Base-by-base conservation (phyloP, 2,797 vertebrate species). In the Arrhamphus sclerolepis region DNA sequence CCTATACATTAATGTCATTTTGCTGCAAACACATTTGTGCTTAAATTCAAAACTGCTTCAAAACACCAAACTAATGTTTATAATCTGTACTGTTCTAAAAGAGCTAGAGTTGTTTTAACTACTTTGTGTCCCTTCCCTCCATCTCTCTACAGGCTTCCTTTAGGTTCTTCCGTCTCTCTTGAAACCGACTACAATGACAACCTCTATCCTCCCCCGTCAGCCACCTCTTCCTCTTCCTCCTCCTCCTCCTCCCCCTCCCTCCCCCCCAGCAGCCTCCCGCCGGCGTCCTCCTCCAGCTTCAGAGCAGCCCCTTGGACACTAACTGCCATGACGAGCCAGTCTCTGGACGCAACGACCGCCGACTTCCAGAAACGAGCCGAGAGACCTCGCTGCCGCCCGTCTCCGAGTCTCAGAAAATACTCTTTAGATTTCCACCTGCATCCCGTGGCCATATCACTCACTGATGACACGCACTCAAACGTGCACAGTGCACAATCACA, bases 331-430 rank as follows among this genome's bases (percentile, higher is more conserved):
- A 34, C 71, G 0, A 43, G 49, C 62, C 85, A 79, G 54, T 84
- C 85, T 9, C 59, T 78, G 56, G 87, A 89, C 5, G 46, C 62
- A 58, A 1, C 44, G 50, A 66, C 69, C 22, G 64, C 49, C n/a
- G 80, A 84, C 53, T 40, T 29, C 46, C 70, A 66, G 20, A 80
- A 55, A 18, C 51, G 39, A 21, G 56, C 55, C 0, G 53, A 58
- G 5, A 62, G 46, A 19, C 42, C 64, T 19, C 86, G 65, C 0
- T 86, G 81, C 46, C 87, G 84, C 49, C 80, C 84, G 0, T 87
- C 89, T 2, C 84, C 85, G 6, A 86, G 88, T 38, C 89, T 86
- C 22, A 81, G 87, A 48, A 90, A 90, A 38, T 87, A 87, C 69
- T 90, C 89, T 3, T 26, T 90, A 46, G 86, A 90, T 39, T 71